phyloP scores from a whole-genome alignment of 2,888 invertebrate genomes.

The Prosopocoilus inquinatus region DNA sequence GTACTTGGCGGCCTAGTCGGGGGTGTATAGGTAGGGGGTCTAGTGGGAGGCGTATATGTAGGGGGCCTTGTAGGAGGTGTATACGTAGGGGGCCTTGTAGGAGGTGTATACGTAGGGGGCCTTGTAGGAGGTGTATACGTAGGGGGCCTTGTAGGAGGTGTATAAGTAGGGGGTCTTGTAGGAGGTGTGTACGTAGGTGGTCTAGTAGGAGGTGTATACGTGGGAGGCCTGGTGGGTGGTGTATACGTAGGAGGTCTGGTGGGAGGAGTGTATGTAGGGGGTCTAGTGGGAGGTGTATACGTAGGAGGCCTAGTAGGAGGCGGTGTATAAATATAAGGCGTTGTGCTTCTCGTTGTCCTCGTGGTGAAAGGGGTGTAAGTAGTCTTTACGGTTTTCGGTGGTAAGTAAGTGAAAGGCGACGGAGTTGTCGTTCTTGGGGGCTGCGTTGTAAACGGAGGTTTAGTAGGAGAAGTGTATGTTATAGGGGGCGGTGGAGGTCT shows the following conservation, averaged over 20 bases:
- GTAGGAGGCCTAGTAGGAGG: not conserved
- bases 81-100: not conserved
- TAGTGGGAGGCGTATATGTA: not conserved
- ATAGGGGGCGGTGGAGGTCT: too few species aligned
- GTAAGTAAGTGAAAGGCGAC: too few species aligned
- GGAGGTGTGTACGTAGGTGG: not conserved
- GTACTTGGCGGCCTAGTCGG: not conserved
- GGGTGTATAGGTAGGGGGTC: not conserved
- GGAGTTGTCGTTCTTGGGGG: too few species aligned
- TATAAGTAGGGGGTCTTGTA: not conserved
- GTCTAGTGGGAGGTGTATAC: conserved; percentile 2
- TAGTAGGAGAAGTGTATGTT: too few species aligned
- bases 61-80: not conserved
- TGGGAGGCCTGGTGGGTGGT: not conserved
- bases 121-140: not conserved
- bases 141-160: not conserved
- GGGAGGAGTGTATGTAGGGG: not conserved
- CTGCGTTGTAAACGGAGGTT: too few species aligned
- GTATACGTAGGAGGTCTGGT: not conserved
- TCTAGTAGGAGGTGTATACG: not conserved
- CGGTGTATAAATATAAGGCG: not conserved
- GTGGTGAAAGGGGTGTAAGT: too few species aligned
- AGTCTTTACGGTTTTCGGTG: too few species aligned
- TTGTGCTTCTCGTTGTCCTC: not conserved
- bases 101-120: not conserved